These are phyloP conservation scores for Harpegnathos saltator DNA, from an alignment of 1,140 invertebrate genomes.

Conservation along the genomic window DNA sequence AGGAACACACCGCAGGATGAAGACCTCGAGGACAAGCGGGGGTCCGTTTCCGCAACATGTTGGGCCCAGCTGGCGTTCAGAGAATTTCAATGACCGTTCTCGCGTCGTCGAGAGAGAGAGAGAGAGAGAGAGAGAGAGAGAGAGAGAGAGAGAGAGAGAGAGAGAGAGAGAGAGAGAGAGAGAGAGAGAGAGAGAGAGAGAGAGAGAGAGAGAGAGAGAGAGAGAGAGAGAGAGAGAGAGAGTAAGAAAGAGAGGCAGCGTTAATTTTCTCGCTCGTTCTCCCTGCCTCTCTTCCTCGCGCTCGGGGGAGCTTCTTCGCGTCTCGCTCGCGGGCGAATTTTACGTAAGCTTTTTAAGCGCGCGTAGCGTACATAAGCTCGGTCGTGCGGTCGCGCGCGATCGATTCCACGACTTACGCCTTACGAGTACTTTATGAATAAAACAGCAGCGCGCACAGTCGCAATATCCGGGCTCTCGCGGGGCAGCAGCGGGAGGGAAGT, in stretches of 20 bases:
- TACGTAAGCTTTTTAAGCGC: conserved; percentile 32
- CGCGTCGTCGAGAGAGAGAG: conserved; percentile 2
- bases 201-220: conserved; percentile 15
- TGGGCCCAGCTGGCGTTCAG: conserved; percentile 68
- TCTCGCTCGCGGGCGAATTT: too few relatives aligned
- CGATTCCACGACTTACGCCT: conserved; percentile 43
- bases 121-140: background rate
- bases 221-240: background rate
- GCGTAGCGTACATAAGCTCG: background rate
- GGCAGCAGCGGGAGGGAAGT: too few relatives aligned
- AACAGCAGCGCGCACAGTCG: conserved; percentile 29
- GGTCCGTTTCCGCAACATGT: conserved; percentile 57
- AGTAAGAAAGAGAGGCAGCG: too few relatives aligned
- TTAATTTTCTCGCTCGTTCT: too few relatives aligned
- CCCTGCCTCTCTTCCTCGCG: too few relatives aligned
- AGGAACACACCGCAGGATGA: conserved; percentile 36
- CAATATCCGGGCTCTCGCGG: conserved; percentile 30
- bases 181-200: background rate
- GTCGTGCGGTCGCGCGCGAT: background rate
- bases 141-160: background rate
- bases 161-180: conserved; percentile 15
- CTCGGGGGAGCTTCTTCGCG: too few relatives aligned
- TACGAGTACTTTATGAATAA: conserved; percentile 42
- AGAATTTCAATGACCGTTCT: conserved; percentile 19
- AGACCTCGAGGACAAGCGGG: background rate